Conservation (phyloP, 2,113 vertebrate genomes). For the Phalacrocorax pelagicus region DNA sequence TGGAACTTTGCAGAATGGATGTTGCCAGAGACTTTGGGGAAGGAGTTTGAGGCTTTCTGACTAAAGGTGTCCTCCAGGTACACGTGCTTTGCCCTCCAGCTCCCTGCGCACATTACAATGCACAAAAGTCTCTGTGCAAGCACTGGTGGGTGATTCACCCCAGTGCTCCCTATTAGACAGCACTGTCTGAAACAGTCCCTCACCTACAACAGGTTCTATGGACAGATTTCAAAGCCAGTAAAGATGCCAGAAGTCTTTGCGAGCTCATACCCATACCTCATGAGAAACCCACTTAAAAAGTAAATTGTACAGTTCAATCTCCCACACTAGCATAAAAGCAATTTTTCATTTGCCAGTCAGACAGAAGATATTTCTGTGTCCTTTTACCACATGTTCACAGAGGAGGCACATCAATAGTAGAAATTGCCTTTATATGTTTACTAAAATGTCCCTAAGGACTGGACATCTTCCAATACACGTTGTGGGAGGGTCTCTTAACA, state of each 20-base stretch:
- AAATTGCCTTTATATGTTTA: not conserved
- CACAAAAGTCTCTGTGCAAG: not conserved
- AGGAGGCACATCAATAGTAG: not conserved
- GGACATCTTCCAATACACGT: not conserved
- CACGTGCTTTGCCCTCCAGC: not conserved
- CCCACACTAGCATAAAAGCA: not conserved
- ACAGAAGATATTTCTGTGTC: not conserved
- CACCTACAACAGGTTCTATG: not conserved
- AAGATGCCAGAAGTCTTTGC: not conserved
- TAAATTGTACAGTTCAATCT: not conserved
- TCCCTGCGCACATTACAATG: not conserved
- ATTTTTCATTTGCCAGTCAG: not conserved
- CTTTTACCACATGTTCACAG: not conserved
- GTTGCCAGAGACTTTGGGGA: not conserved
- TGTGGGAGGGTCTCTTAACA: not conserved
- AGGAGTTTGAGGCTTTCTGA: not conserved
- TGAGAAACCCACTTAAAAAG: not conserved
- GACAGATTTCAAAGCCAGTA: not conserved
- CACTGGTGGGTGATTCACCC: not conserved
- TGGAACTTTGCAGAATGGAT: not conserved
- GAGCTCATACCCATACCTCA: not conserved
- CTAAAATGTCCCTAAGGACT: not conserved
- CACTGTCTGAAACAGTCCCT: not conserved
- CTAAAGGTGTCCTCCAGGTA: not conserved
- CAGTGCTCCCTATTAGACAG: not conserved